phyloP scores from a whole-genome alignment of 2,888 invertebrate species.

The Encarsia formosa region DNA sequence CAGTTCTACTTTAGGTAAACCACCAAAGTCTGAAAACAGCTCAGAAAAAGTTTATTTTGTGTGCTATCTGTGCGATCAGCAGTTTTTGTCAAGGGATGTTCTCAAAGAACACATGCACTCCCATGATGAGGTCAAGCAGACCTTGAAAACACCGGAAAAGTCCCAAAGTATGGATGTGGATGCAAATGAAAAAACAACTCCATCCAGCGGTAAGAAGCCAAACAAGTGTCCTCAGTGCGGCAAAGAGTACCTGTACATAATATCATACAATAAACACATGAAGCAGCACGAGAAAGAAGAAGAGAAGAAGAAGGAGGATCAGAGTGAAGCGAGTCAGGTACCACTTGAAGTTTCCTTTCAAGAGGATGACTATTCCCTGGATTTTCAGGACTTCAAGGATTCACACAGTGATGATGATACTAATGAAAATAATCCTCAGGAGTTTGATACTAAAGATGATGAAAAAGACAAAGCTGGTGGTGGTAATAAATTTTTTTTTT shows the following conservation, averaged over 20 bases:
- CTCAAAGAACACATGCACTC: slow-evolving; percentile 48
- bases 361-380: slow-evolving; percentile 36
- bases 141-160: slow-evolving; percentile 34
- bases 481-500: too few species aligned
- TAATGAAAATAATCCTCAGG: too few species aligned
- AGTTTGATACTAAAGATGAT: slow-evolving; percentile 25
- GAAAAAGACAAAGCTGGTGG: too few species aligned
- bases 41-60: slow-evolving; percentile 42
- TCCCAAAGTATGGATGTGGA: background rate
- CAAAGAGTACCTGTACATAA: slow-evolving; percentile 47
- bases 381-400: slow-evolving; percentile 31
- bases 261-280: slow-evolving; percentile 47
- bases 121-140: slow-evolving; percentile 45
- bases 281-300: slow-evolving; percentile 45
- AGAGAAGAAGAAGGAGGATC: slow-evolving; percentile 30
- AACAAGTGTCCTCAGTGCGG: slow-evolving; percentile 49
- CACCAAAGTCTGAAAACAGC: slow-evolving; percentile 35
- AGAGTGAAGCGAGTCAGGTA: too few species aligned
- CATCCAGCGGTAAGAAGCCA: slow-evolving; percentile 43
- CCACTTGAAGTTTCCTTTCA: slow-evolving; percentile 37
- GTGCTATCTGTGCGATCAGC: slow-evolving; percentile 47
- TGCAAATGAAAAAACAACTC: slow-evolving; percentile 17
- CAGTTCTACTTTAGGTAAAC: slow-evolving; percentile 44
- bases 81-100: slow-evolving; percentile 44
- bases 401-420: too few species aligned